phyloP scores from a whole-genome alignment of 2,888 invertebrate genomes.

The Anodontia alba region DNA sequence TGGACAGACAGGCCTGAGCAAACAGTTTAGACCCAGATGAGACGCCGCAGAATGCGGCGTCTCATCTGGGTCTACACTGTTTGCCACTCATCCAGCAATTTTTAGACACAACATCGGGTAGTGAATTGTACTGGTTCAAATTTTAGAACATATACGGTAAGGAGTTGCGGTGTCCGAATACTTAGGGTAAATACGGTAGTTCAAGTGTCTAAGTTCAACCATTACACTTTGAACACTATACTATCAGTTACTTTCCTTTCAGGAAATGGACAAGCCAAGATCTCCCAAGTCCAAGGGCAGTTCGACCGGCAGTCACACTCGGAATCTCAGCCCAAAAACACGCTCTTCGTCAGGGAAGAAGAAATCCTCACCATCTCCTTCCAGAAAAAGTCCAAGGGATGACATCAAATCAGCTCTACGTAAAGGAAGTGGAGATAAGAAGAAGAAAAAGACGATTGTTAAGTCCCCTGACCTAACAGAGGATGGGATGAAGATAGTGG shows the following conservation, averaged over 20 bases:
- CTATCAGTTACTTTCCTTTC: not conserved
- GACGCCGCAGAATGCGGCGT: no score
- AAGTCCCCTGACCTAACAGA: slow-evolving; percentile 71
- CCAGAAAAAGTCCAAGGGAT: slow-evolving; percentile 39
- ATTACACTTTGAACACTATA: no score
- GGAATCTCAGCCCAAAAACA: slow-evolving; percentile 50
- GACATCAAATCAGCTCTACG: slow-evolving; percentile 60
- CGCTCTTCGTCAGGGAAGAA: slow-evolving; percentile 45
- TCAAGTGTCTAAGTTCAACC: no score
- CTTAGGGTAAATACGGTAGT: no score
- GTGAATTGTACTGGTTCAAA: no score
- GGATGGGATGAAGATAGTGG: slow-evolving; percentile 74
- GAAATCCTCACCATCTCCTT: slow-evolving; percentile 45
- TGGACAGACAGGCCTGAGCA: no score
- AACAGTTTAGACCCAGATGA: no score
- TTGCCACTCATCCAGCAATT: no score
- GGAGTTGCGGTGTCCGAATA: no score
- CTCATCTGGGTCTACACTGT: no score
- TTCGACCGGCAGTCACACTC: slow-evolving; percentile 22
- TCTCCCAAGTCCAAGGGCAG: slow-evolving; percentile 57
- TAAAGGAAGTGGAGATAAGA: slow-evolving; percentile 46
- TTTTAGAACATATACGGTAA: no score
- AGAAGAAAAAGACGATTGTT: slow-evolving; percentile 60
- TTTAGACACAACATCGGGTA: no score
- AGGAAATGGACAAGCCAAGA: slow-evolving; percentile 46